phyloP scores from a whole-genome alignment of 2,797 vertebrate species.

The Hoplostethus atlanticus region DNA sequence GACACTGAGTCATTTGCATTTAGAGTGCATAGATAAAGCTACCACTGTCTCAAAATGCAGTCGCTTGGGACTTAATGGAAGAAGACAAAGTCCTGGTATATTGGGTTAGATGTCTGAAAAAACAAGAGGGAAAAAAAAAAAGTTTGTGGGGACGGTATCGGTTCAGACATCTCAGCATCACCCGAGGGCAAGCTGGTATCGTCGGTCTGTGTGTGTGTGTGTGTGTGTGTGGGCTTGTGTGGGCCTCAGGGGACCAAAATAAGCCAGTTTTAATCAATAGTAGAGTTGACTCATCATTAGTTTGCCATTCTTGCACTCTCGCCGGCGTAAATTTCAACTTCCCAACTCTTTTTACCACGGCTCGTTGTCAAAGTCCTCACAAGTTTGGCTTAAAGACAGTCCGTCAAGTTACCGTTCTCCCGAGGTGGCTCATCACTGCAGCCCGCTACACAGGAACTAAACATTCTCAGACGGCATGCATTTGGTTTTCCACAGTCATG shows the following conservation, averaged over 20 bases:
- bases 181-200: constrained; percentile 11
- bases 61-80: constrained; percentile 62
- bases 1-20: constrained; percentile 66
- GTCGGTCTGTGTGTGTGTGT: constrained; percentile 49
- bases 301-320: constrained; percentile 39
- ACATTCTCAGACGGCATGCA: constrained; percentile 37
- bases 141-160: constrained; percentile 35
- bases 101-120: constrained; percentile 42
- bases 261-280: constrained; percentile 57
- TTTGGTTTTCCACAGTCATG: constrained; percentile 44
- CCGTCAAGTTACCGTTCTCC: constrained; percentile 44
- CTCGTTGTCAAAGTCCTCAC: constrained; percentile 36
- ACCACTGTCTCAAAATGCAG: constrained; percentile 49
- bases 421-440: constrained; percentile 53
- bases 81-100: constrained; percentile 38
- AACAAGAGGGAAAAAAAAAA: constrained; percentile 2
- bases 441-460: constrained; percentile 19
- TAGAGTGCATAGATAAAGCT: constrained; percentile 69
- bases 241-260: constrained; percentile 49
- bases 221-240: constrained; percentile 19
- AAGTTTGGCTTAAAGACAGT: constrained; percentile 30
- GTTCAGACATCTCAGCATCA: constrained; percentile 34
- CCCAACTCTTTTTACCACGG: constrained; percentile 26
- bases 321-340: constrained; percentile 43
- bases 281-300: constrained; percentile 52